These are phyloP conservation scores for Phenganax marumi DNA, from an alignment of 92 coral and sea anemone species.

Conservation along the genomic window DNA sequence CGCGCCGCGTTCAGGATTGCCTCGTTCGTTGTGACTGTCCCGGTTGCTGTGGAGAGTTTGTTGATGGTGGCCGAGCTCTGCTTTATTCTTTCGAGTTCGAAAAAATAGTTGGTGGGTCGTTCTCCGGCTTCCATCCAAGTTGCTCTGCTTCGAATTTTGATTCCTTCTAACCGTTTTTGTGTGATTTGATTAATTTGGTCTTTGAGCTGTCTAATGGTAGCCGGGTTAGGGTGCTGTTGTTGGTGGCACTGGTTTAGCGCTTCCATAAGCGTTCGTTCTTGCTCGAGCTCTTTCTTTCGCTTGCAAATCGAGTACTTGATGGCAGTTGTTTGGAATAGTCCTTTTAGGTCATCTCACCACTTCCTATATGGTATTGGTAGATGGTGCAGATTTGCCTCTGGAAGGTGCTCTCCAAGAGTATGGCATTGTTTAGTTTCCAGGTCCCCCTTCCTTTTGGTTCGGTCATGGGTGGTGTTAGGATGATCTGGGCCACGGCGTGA, in stretches of 20 bases:
- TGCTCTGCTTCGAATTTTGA: conserved; percentile 18
- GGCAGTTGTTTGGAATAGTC: conserved; percentile 19
- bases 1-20: background rate
- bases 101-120: too few relatives aligned
- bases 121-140: conserved; percentile 28
- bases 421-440: background rate
- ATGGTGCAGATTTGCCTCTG: background rate
- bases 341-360: conserved; percentile 63
- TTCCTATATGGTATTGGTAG: background rate
- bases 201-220: too few relatives aligned
- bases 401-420: background rate
- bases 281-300: background rate
- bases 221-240: too few relatives aligned
- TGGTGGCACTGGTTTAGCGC: background rate
- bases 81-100: conserved; percentile 13
- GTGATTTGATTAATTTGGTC: background rate
- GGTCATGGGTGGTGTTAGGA: background rate
- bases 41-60: background rate
- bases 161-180: background rate
- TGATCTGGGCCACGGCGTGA: background rate
- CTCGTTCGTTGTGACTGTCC: background rate
- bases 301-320: conserved; percentile 10
- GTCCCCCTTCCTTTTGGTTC: background rate
- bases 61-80: conserved; percentile 11
- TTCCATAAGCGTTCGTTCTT: background rate